Base-by-base conservation (phyloP, 2,797 vertebrate species). In the Coranthus polyacanthus region DNA sequence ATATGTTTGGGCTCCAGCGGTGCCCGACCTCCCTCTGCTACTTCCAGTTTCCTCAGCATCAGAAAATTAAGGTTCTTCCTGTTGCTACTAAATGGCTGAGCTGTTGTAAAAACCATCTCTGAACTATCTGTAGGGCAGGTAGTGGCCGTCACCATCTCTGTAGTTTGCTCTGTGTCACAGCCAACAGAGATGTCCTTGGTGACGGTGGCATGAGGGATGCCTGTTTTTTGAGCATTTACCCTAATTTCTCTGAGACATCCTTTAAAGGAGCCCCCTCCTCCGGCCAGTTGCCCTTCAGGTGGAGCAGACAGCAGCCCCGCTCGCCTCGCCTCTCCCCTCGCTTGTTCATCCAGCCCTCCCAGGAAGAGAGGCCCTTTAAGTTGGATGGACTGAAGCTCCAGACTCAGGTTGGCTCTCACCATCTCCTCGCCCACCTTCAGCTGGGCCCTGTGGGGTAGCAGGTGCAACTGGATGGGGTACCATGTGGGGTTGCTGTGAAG, bases 181-280 rank as follows among this genome's bases (percentile, higher is more conserved):
- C 95, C 96, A 43, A 93, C 90, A 51, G 94, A 94, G 80, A 97
- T 57, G 60, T 97, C 96, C 85, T 95, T 96, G 68, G 94, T 95
- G 70, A 95, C 84, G 15, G 89, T 32, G 10, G 93, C 94, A 56
- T 95, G 91, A 54, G 90, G 95, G 47, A 98, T 82, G 0, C 95
- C 95, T 52, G 82, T 93, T 51, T 74, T 94, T 75, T 92, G 88
- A 15, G 85, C 86, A 75, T 95, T 96, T 20, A 92, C 69, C 82
- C 78, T 91, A 51, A 98, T 86, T 47, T 92, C 91, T 81, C 86
- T 86, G 21, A 98, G 84, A 69, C 96, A 99, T 12, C 97, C 96
- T 93, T 92, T 95, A 78, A 98, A 96, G 12, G 97, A 97, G 12
- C 89, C 87, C 46, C 76, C 77, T 74, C 91, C 89, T 50, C 91